phyloP scores from a whole-genome alignment of 2,797 vertebrate genomes.

The Simalia tracyae region DNA sequence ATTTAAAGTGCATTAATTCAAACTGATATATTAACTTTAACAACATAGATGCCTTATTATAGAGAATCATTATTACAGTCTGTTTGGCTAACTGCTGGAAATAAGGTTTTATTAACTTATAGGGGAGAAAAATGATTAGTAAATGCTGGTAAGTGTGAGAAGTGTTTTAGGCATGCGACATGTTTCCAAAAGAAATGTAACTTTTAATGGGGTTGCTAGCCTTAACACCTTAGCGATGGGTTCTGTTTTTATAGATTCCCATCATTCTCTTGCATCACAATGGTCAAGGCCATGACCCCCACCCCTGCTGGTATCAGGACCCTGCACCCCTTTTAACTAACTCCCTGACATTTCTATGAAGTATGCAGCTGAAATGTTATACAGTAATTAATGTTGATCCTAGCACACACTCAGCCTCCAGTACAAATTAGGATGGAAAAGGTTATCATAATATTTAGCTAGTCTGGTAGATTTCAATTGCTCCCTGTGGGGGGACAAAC shows the following conservation, averaged over 20 bases:
- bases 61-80: slow-evolving; percentile 69
- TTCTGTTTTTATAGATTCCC: slow-evolving; percentile 69
- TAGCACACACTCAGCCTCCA: slow-evolving; percentile 81
- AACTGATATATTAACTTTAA: slow-evolving; percentile 80
- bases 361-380: slow-evolving; percentile 83
- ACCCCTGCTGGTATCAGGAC: slow-evolving; percentile 67
- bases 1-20: slow-evolving; percentile 80
- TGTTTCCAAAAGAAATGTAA: slow-evolving; percentile 56
- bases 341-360: slow-evolving; percentile 84
- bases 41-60: slow-evolving; percentile 74
- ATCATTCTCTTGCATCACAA: slow-evolving; percentile 64
- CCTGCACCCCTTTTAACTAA: slow-evolving; percentile 73
- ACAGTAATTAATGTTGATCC: slow-evolving; percentile 89
- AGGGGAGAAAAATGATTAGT: slow-evolving; percentile 51
- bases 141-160: slow-evolving; percentile 57
- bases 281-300: slow-evolving; percentile 60
- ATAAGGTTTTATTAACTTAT: slow-evolving; percentile 69
- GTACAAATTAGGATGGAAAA: slow-evolving; percentile 90
- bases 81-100: slow-evolving; percentile 67
- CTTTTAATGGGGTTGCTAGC: slow-evolving; percentile 65
- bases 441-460: slow-evolving; percentile 92
- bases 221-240: slow-evolving; percentile 65
- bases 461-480: slow-evolving; percentile 80
- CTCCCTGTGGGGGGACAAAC: slow-evolving; percentile 78
- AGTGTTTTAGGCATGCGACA: slow-evolving; percentile 35